Conservation (phyloP, 1,140 invertebrate genomes). For the Trigoniulus corallinus region DNA sequence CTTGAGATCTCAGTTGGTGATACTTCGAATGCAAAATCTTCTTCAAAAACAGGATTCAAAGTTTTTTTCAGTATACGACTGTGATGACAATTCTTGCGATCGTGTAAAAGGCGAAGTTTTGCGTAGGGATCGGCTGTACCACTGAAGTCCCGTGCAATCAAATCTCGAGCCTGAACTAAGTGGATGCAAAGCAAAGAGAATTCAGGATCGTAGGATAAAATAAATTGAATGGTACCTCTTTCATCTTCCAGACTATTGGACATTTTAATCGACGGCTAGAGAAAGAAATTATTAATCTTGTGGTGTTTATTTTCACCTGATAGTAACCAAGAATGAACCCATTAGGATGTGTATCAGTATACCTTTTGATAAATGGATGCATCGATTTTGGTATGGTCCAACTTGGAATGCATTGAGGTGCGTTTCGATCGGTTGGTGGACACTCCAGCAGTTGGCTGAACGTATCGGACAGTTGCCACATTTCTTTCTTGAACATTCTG, state of each 20-base stretch:
- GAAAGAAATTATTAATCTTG: neutral
- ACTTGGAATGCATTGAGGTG: constrained; percentile 15
- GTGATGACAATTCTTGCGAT: constrained; percentile 40
- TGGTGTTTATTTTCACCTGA: neutral
- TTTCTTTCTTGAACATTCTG: neutral
- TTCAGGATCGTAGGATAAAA: constrained; percentile 20
- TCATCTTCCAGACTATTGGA: constrained; percentile 10
- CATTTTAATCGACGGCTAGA: neutral
- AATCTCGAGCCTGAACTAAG: constrained; percentile 22
- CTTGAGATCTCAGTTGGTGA: constrained; percentile 13
- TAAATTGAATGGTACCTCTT: constrained; percentile 21
- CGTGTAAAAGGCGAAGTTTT: constrained; percentile 30
- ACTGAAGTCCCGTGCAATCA: constrained; percentile 20
- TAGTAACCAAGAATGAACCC: neutral
- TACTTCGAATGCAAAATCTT: constrained; percentile 27
- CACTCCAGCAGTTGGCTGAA: neutral
- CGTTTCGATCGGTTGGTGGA: constrained; percentile 5
- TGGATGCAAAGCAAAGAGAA: constrained; percentile 21
- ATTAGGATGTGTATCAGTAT: neutral
- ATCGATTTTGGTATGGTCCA: constrained; percentile 16
- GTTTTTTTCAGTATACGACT: constrained; percentile 43
- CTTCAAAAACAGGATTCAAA: constrained; percentile 35
- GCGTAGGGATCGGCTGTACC: constrained; percentile 23
- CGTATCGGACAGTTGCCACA: neutral
- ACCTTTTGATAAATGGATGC: constrained; percentile 12